Evolutionary conservation across 2,888 invertebrate species (phyloP).

Genomic region (Callyntrura guangdongensis): DNA sequence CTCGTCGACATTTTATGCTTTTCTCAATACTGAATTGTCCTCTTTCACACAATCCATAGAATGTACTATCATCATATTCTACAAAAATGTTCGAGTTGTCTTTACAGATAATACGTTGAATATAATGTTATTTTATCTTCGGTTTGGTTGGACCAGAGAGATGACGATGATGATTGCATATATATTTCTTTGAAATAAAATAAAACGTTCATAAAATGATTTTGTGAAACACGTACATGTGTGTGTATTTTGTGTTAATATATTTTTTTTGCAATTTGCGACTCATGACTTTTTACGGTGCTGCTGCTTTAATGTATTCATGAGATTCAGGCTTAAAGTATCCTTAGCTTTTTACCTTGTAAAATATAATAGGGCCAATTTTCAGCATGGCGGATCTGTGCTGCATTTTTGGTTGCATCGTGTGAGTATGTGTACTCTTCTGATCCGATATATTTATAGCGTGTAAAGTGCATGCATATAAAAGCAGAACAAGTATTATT

Average conservation of each 20-base stretch:
- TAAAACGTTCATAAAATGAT: not conserved
- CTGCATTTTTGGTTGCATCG: constrained; percentile 37
- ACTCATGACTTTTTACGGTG: constrained; percentile 16
- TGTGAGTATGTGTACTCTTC: not conserved
- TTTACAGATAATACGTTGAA: not conserved
- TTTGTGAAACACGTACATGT: not conserved
- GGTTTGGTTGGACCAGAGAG: not conserved
- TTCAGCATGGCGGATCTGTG: constrained; percentile 37
- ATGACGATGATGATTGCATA: not conserved
- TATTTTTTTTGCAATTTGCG: not conserved
- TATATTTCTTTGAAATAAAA: not conserved
- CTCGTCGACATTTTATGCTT: too few relatives aligned
- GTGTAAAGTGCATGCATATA: constrained; percentile 7
- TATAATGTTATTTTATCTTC: not conserved
- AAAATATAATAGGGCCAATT: constrained; percentile 25
- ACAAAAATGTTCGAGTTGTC: not conserved
- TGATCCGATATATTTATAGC: not conserved
- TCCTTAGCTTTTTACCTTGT: constrained; percentile 37
- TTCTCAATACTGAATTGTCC: too few relatives aligned
- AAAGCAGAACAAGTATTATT: constrained; percentile 23
- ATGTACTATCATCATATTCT: too few relatives aligned
- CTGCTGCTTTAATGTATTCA: not conserved
- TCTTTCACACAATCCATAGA: too few relatives aligned
- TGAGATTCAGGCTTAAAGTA: not conserved
- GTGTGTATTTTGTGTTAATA: not conserved